These are phyloP conservation scores for Bungarus multicinctus DNA, from an alignment of 2,113 vertebrate genomes.

Conservation along the genomic window DNA sequence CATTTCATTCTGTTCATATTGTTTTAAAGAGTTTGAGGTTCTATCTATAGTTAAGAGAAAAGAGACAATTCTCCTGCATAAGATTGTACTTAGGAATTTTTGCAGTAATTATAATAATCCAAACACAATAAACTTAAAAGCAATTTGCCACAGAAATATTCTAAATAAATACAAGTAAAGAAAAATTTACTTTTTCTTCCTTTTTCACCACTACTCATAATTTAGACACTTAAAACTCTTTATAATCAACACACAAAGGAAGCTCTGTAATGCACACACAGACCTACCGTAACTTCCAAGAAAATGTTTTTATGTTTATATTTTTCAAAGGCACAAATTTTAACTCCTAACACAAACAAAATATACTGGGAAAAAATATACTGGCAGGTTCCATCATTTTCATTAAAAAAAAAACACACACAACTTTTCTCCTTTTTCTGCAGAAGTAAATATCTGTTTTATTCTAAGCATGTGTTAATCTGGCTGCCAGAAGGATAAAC, in stretches of 20 bases:
- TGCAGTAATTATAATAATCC: background rate
- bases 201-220: background rate
- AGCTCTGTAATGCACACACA: background rate
- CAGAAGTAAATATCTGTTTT: background rate
- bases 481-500: constrained; percentile 17
- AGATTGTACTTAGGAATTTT: background rate
- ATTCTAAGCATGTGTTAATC: background rate
- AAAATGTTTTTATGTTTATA: background rate
- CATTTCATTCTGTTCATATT: background rate
- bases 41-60: background rate
- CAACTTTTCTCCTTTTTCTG: background rate
- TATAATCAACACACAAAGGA: background rate
- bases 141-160: background rate
- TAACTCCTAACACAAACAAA: background rate
- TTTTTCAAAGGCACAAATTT: background rate
- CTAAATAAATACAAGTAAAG: background rate
- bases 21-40: background rate
- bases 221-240: background rate
- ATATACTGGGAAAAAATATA: background rate
- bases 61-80: background rate
- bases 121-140: background rate
- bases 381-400: background rate
- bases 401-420: background rate
- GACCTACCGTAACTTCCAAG: background rate
- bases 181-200: background rate